Conservation (phyloP, 2,888 invertebrate species). For the Chalcosyrphus nemorum region DNA sequence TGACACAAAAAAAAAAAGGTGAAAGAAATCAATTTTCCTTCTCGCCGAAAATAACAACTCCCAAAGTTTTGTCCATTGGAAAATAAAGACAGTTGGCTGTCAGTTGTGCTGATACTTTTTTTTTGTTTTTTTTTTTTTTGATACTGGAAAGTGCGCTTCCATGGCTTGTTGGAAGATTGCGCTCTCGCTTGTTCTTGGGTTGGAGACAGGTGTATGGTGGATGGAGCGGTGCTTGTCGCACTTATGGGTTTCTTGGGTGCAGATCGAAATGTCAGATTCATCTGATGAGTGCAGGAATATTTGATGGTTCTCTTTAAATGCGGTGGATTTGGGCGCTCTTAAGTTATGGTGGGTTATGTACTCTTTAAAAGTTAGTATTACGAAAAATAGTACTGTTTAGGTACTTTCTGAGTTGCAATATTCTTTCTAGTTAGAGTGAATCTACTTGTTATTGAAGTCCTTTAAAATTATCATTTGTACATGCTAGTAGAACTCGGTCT, state of each 20-base stretch:
- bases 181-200: conserved; percentile 9
- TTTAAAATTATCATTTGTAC: too few species aligned
- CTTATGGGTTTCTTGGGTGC: not conserved
- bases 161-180: not conserved
- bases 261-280: not conserved
- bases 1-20: conserved; percentile 44
- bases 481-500: too few species aligned
- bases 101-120: not conserved
- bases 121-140: conserved; percentile 18
- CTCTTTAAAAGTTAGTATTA: conserved; percentile 12
- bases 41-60: conserved; percentile 69
- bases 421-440: too few species aligned
- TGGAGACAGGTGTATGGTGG: not conserved
- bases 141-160: conserved; percentile 39
- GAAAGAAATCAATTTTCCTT: conserved; percentile 70
- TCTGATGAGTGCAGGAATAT: conserved; percentile 10
- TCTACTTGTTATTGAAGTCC: too few species aligned
- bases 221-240: conserved; percentile 8
- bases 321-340: not conserved
- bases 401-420: conserved; percentile 78
- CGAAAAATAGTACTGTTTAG: not conserved
- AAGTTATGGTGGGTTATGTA: not conserved
- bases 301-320: too few species aligned
- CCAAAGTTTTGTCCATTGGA: conserved; percentile 57
- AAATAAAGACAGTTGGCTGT: conserved; percentile 50